Conservation (phyloP, 2,113 vertebrate species). For the Halichoerus grypus region DNA sequence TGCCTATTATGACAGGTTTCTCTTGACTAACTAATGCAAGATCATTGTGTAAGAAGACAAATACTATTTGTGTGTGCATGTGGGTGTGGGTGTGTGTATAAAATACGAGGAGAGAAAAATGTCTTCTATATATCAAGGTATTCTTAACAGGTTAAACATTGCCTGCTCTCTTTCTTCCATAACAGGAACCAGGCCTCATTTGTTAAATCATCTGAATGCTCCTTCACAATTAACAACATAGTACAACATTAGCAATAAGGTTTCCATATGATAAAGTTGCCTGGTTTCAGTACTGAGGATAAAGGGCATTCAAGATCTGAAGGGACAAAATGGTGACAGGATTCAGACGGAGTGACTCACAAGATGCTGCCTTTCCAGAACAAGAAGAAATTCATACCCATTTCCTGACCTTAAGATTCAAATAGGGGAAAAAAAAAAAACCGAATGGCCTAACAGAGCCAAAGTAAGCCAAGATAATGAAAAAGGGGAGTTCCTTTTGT, state of each 20-base stretch:
- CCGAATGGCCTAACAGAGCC: not conserved
- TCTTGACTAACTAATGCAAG: not conserved
- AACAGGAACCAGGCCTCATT: not conserved
- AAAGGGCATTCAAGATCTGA: not conserved
- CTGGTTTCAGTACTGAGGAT: conserved; percentile 1
- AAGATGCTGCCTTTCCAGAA: conserved; percentile 6
- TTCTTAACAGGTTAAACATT: not conserved
- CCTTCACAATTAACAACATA: not conserved
- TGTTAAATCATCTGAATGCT: not conserved
- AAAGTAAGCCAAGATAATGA: not conserved
- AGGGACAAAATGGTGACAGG: not conserved
- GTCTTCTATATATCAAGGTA: not conserved
- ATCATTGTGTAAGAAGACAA: not conserved
- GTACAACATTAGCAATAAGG: not conserved
- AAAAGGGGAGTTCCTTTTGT: not conserved
- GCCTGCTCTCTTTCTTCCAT: not conserved
- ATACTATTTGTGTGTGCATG: not conserved
- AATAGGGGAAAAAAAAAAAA: not conserved
- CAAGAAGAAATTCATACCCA: not conserved
- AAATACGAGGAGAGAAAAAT: not conserved
- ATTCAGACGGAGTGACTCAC: not conserved
- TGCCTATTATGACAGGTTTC: not conserved
- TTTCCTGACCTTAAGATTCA: not conserved
- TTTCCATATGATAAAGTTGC: not conserved
- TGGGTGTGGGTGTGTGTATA: not conserved